Percentiles rank a stretch among this genome's conserved stretches.
phyloP scores from a whole-genome alignment of 2,113 vertebrate genomes.

The Glareola pratincola region DNA sequence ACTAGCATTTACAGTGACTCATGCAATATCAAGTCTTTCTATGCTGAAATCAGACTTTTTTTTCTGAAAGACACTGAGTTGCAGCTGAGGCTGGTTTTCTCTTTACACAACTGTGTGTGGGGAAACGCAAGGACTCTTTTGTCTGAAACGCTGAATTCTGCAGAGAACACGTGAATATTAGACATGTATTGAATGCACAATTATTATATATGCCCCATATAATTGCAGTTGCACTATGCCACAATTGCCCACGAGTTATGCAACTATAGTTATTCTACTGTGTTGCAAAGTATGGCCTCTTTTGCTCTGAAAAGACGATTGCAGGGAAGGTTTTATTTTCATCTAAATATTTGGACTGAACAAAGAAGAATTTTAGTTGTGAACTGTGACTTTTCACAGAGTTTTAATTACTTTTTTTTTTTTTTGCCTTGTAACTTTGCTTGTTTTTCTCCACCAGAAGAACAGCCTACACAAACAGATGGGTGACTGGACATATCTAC shows the following conservation, averaged over 20 bases:
- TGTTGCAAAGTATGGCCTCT: neutral
- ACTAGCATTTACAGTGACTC: neutral
- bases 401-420: neutral
- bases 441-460: neutral
- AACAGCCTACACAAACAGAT: neutral
- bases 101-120: neutral
- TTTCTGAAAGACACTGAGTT: neutral
- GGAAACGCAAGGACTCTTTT: neutral
- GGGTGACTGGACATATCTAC: neutral
- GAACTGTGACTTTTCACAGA: neutral
- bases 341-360: neutral
- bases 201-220: neutral
- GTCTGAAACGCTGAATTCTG: neutral
- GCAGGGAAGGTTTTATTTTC: neutral
- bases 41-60: neutral
- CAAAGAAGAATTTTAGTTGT: neutral
- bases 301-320: neutral
- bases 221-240: neutral
- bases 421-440: neutral
- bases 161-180: neutral
- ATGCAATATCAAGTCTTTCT: neutral
- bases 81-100: neutral
- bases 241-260: neutral
- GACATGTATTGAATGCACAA: neutral
- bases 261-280: neutral